phyloP scores from a whole-genome alignment of 2,888 invertebrate species.

The Apodemia duryi region DNA sequence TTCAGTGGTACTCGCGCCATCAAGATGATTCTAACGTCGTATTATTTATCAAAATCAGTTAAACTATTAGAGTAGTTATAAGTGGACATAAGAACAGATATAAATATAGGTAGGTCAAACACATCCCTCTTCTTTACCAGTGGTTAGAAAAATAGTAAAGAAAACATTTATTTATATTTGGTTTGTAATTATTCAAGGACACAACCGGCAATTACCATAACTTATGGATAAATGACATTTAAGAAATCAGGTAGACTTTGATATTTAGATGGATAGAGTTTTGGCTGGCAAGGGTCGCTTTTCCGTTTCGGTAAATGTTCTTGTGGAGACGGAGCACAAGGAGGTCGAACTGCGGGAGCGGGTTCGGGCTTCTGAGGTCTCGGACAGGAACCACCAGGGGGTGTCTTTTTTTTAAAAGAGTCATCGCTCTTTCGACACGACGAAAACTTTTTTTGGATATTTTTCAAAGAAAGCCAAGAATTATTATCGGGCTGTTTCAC shows the following conservation, averaged over 20 bases:
- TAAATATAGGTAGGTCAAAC: no score
- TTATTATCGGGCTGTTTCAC: conserved; percentile 11
- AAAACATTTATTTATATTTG: neutral
- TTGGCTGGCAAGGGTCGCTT: neutral
- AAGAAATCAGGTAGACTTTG: neutral
- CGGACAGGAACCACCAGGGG: neutral
- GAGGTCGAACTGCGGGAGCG: neutral
- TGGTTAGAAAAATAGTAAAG: neutral
- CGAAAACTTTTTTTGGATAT: conserved; percentile 24
- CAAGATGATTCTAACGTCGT: no score
- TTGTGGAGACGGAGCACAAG: neutral
- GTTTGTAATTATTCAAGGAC: neutral
- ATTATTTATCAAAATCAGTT: no score
- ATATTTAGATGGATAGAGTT: neutral
- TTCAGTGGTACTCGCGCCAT: no score
- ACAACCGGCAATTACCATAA: neutral
- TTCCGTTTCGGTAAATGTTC: neutral
- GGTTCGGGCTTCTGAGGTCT: neutral
- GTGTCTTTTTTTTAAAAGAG: neutral
- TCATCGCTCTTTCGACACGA: conserved; percentile 15
- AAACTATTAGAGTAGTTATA: no score
- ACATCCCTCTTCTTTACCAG: no score
- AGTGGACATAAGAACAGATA: no score
- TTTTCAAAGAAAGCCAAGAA: conserved; percentile 25
- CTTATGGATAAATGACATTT: neutral